phyloP scores from a whole-genome alignment of 2,797 vertebrate genomes.

The Crotalus adamanteus region DNA sequence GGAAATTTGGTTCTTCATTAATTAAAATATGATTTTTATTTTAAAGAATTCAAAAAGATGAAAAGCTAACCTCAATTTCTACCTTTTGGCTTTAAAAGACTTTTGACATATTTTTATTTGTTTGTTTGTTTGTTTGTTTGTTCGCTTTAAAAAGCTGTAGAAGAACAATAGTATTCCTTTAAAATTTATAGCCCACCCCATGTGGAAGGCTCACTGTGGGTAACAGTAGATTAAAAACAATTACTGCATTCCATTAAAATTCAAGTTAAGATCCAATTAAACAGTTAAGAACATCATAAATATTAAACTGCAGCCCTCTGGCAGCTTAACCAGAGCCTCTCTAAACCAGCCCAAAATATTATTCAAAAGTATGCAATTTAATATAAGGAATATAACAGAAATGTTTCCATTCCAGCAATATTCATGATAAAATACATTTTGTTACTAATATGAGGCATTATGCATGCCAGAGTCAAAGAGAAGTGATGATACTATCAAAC shows the following conservation, averaged over 20 bases:
- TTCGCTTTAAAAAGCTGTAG: not conserved
- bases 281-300: constrained; percentile 35
- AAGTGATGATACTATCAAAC: not conserved
- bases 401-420: not conserved
- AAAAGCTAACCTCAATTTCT: not conserved
- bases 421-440: constrained; percentile 10
- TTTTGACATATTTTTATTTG: not conserved
- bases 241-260: constrained; percentile 30
- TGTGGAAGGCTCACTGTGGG: constrained; percentile 17
- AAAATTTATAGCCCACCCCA: constrained; percentile 26
- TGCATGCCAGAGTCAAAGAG: fast-evolving
- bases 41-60: constrained; percentile 35
- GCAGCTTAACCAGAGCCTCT: constrained; percentile 21
- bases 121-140: not conserved
- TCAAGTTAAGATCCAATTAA: constrained; percentile 31
- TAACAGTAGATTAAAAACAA: constrained; percentile 31
- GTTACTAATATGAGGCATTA: constrained; percentile 7
- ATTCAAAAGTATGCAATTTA: constrained; percentile 27
- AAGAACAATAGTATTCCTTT: constrained; percentile 13
- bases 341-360: constrained; percentile 20
- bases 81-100: not conserved
- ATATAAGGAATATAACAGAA: not conserved
- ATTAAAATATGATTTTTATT: constrained; percentile 17
- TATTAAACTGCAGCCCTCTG: constrained; percentile 18
- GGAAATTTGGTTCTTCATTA: not conserved